A percentile compares a stretch with the other conserved stretches of the same genome.
Conservation (phyloP, 2,113 vertebrate genomes). For the Sinocyclocheilus rhinocerous region DNA sequence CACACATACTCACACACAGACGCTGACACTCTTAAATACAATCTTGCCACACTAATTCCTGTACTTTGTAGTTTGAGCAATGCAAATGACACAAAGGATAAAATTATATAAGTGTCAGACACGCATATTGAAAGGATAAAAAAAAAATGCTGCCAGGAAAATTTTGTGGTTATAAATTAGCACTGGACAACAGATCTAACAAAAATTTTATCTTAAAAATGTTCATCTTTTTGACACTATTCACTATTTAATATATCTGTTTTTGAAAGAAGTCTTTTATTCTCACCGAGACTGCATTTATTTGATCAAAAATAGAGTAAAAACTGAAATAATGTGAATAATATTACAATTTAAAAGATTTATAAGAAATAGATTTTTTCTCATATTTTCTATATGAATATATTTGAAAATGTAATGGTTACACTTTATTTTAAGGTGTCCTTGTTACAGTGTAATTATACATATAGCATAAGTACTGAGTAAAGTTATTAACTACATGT, state of each 20-base stretch:
- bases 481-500: too few relatives aligned
- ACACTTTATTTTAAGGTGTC: too few relatives aligned
- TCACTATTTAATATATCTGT: background rate
- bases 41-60: constrained; percentile 22
- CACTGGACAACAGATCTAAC: background rate
- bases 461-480: too few relatives aligned
- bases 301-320: background rate
- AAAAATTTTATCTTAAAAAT: background rate
- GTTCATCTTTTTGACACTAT: background rate
- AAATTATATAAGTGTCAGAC: background rate
- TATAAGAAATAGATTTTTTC: too few relatives aligned
- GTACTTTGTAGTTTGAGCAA: constrained; percentile 27
- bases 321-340: too few relatives aligned
- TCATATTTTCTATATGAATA: background rate
- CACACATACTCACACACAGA: constrained; percentile 26
- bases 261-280: too few relatives aligned
- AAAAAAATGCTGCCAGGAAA: background rate
- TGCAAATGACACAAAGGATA: constrained; percentile 10
- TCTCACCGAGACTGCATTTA: background rate
- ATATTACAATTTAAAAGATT: background rate
- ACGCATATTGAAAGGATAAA: background rate
- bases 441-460: too few relatives aligned
- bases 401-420: too few relatives aligned
- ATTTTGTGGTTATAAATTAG: background rate
- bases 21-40: background rate